phyloP scores from a whole-genome alignment of 2,113 vertebrate genomes.

The Terrapene triunguis region DNA sequence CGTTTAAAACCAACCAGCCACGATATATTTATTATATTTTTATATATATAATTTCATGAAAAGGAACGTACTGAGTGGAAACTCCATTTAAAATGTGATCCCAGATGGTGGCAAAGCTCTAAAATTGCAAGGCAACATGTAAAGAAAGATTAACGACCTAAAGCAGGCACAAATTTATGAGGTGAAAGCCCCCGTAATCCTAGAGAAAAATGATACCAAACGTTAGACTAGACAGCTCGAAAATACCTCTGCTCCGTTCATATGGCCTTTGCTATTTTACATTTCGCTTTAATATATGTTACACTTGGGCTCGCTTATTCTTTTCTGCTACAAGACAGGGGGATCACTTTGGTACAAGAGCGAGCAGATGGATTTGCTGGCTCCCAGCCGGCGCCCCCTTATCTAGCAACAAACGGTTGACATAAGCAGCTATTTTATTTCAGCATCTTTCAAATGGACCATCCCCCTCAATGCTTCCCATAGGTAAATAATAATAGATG shows the following conservation, averaged over 20 bases:
- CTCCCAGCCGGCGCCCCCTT: not conserved
- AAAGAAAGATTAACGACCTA: conserved; percentile 79
- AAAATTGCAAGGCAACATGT: conserved; percentile 76
- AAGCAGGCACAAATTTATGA: conserved; percentile 77
- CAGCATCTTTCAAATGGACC: not conserved
- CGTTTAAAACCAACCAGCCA: conserved; percentile 65
- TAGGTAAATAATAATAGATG: not conserved
- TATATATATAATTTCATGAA: conserved; percentile 63
- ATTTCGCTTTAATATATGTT: conserved; percentile 12
- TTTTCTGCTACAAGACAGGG: conserved; percentile 27
- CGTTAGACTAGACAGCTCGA: conserved; percentile 72
- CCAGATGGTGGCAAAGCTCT: conserved; percentile 78
- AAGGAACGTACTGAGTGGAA: conserved; percentile 76
- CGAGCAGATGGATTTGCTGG: not conserved
- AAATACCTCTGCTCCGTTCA: conserved; percentile 71
- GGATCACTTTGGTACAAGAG: not conserved
- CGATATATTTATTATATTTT: conserved; percentile 71
- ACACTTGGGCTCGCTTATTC: conserved; percentile 35
- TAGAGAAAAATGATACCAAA: conserved; percentile 77
- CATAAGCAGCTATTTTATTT: not conserved
- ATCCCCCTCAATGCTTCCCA: not conserved
- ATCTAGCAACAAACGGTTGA: not conserved
- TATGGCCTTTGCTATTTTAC: conserved; percentile 66
- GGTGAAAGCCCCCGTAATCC: conserved; percentile 79
- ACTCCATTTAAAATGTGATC: conserved; percentile 76